These are phyloP conservation scores for Lethenteron reissneri DNA, from an alignment of 2,113 vertebrate species.

Conservation along the genomic window DNA sequence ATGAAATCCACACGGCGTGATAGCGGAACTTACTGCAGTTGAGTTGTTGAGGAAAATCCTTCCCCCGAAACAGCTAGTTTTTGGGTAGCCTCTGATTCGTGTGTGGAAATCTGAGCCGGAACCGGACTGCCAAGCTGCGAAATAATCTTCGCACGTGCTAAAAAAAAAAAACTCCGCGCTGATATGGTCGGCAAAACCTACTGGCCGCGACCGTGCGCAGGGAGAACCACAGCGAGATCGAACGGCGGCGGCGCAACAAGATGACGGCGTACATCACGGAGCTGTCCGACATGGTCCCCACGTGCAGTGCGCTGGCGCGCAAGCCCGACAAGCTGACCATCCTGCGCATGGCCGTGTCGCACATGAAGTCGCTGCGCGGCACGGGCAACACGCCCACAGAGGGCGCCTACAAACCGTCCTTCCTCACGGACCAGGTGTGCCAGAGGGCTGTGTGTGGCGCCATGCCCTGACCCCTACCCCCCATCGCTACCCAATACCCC, in stretches of 20 bases:
- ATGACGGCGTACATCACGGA: conserved; percentile 51
- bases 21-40: too few relatives aligned
- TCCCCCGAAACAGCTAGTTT: background rate
- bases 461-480: too few relatives aligned
- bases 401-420: conserved; percentile 75
- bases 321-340: conserved; percentile 96
- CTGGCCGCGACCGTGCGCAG: conserved; percentile 15
- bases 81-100: background rate
- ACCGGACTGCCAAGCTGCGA: conserved; percentile 27
- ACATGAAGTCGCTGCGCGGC: conserved; percentile 85
- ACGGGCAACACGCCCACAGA: conserved; percentile 58
- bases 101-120: background rate
- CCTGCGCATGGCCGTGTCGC: conserved; percentile 87
- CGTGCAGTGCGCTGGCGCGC: conserved; percentile 76
- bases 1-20: too few relatives aligned
- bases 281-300: conserved; percentile 88
- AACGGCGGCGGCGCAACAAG: conserved; percentile 38
- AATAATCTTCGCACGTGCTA: conserved; percentile 26
- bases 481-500: too few relatives aligned
- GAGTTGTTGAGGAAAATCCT: background rate
- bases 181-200: rapidly evolving
- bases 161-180: rapidly evolving
- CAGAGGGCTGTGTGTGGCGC: too few relatives aligned
- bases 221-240: conserved; percentile 49
- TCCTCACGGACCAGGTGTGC: conserved; percentile 71